These are phyloP conservation scores for Triplophysa siluroides DNA, from an alignment of 2,113 vertebrate species.

Conservation along the genomic window DNA sequence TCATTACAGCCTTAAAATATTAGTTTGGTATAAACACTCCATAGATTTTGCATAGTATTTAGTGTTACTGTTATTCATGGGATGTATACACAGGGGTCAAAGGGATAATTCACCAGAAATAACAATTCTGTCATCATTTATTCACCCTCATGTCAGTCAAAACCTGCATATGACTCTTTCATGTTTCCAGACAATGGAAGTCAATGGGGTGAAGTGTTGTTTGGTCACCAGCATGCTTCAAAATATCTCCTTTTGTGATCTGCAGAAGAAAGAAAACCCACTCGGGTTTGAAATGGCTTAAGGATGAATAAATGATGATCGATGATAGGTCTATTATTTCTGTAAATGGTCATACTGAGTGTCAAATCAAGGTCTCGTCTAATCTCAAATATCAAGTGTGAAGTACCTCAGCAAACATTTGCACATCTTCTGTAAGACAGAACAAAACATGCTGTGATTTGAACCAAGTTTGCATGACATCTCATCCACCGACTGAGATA, in stretches of 20 bases:
- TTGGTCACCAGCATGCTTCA: no score
- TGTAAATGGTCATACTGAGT: neutral
- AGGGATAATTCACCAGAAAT: no score
- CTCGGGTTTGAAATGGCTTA: no score
- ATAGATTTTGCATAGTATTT: neutral
- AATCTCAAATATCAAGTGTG: neutral
- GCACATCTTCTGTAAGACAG: slow-evolving; percentile 17
- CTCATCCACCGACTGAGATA: neutral
- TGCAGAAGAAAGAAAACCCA: no score
- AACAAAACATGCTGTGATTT: neutral
- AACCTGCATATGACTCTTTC: no score
- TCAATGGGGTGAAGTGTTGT: no score
- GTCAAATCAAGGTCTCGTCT: slow-evolving; percentile 4
- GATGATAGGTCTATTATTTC: neutral
- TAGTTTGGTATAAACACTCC: slow-evolving; percentile 17
- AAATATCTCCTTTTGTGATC: no score
- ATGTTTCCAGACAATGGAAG: no score
- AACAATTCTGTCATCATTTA: no score
- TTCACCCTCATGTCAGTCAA: no score
- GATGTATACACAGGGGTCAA: neutral
- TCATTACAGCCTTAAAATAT: neutral
- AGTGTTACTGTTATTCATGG: no score
- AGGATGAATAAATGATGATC: no score
- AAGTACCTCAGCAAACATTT: slow-evolving; percentile 8
- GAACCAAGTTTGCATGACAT: neutral